Evolutionary conservation across 2,888 invertebrate species (phyloP).

Genomic region (Brachyptera putata): DNA sequence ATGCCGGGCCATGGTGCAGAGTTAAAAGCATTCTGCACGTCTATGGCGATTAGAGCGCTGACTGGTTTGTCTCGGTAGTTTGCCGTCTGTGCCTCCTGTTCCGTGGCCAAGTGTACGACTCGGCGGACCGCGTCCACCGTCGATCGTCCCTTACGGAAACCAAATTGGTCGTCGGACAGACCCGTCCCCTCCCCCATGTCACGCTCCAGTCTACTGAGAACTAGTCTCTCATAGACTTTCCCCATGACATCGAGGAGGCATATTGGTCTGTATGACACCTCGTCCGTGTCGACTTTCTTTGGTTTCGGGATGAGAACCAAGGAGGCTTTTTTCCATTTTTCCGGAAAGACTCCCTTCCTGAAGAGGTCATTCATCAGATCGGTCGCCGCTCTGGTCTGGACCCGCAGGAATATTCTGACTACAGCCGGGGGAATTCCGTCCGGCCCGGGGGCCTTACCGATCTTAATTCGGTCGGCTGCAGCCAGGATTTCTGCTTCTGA

Average conservation of each 20-base stretch:
- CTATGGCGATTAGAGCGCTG: not conserved
- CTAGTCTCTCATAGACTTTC: constrained; percentile 26
- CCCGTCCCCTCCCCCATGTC: not conserved
- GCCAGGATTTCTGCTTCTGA: not conserved
- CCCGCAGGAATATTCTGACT: not conserved
- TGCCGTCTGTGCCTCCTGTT: not conserved
- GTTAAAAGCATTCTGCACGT: not conserved
- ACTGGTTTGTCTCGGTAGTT: not conserved
- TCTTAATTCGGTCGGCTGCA: too few species aligned
- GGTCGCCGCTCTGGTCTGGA: not conserved
- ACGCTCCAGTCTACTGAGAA: not conserved
- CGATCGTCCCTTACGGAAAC: not conserved
- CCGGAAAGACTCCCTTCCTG: constrained; percentile 25
- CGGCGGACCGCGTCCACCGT: not conserved
- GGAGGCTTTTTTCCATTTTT: constrained; percentile 25
- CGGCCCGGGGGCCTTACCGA: not conserved
- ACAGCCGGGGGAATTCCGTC: not conserved
- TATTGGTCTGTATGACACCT: constrained; percentile 22
- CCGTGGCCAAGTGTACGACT: not conserved
- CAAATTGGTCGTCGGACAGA: not conserved
- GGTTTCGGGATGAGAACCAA: constrained; percentile 27
- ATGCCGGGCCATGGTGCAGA: too few species aligned
- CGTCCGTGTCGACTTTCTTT: constrained; percentile 6
- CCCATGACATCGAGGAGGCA: constrained; percentile 25
- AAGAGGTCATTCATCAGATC: constrained; percentile 7